A percentile compares a stretch with the other conserved stretches of the same genome.
Conservation (phyloP, 2,113 vertebrate genomes). For the Burhinus oedicnemus region DNA sequence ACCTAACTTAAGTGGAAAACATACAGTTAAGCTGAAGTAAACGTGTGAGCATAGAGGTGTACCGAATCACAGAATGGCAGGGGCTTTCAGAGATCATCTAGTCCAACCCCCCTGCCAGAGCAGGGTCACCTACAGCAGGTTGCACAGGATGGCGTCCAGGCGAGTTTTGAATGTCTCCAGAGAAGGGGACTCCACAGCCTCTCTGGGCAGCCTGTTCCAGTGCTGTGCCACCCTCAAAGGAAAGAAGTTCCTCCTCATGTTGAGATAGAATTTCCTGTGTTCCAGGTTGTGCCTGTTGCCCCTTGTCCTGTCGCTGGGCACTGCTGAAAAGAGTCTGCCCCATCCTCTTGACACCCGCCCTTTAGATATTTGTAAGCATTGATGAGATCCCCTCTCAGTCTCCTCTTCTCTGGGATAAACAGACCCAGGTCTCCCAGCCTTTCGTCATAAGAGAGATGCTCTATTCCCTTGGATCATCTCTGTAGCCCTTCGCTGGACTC, state of each 20-base stretch:
- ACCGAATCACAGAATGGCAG: background rate
- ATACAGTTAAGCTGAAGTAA: background rate
- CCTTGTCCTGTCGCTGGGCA: background rate
- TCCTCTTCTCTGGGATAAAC: background rate
- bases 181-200: background rate
- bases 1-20: too few relatives aligned
- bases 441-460: background rate
- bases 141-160: background rate
- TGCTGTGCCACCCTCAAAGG: background rate
- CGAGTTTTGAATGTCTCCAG: background rate
- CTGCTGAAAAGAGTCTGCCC: background rate
- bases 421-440: background rate
- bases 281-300: background rate
- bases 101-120: background rate
- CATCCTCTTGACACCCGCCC: background rate
- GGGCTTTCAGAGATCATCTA: background rate
- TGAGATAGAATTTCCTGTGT: background rate
- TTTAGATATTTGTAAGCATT: background rate
- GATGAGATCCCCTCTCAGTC: background rate
- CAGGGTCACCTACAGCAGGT: background rate
- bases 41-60: fast-evolving
- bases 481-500: background rate
- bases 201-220: background rate
- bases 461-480: background rate
- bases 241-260: background rate